Conservation (phyloP, 2,797 vertebrate genomes). For the Cossypha niveicapilla region DNA sequence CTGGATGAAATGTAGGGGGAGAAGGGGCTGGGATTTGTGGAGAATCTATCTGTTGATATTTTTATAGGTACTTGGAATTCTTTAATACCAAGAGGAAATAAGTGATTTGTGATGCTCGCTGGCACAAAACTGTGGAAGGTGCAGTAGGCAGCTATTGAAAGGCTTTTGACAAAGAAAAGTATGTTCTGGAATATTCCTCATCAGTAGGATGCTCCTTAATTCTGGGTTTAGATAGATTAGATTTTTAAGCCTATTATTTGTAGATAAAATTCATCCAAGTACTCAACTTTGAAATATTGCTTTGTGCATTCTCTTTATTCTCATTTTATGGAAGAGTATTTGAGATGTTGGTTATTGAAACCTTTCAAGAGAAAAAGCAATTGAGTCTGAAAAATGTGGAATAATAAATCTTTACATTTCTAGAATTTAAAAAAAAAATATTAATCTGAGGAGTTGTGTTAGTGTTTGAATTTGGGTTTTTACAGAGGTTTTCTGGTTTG, state of each 20-base stretch:
- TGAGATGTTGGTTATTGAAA: neutral
- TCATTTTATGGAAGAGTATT: neutral
- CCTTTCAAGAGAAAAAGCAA: neutral
- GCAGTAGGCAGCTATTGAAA: neutral
- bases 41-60: neutral
- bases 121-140: neutral
- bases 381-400: neutral
- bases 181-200: neutral
- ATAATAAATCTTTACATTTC: neutral
- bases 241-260: neutral
- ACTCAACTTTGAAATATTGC: neutral
- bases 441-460: neutral
- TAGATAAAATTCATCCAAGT: neutral
- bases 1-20: neutral
- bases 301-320: neutral
- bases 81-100: neutral
- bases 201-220: neutral
- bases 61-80: neutral
- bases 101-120: neutral
- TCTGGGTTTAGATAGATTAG: neutral
- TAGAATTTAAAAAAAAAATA: neutral
- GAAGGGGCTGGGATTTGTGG: neutral
- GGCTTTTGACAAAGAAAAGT: neutral
- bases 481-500: slow-evolving; percentile 18
- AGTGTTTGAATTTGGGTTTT: neutral